phyloP scores from a whole-genome alignment of 2,797 vertebrate genomes.

The Oryzias dopingdopingensis region DNA sequence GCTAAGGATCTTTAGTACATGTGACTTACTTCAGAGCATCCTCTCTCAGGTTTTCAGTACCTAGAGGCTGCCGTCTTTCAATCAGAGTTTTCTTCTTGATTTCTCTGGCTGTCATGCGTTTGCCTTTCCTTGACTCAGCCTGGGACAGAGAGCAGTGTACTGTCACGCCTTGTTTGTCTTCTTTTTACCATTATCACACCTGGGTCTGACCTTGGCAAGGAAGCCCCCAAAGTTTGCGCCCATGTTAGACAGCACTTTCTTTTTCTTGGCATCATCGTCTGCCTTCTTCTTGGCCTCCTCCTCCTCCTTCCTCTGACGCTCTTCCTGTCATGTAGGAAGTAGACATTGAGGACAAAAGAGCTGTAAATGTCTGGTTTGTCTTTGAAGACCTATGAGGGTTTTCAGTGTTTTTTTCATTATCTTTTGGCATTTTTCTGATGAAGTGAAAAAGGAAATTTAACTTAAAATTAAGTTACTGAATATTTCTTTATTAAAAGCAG shows the following conservation, averaged over 20 bases:
- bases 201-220: conserved; percentile 80
- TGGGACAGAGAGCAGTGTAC: conserved; percentile 30
- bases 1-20: too few species aligned
- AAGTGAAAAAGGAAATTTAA: too few species aligned
- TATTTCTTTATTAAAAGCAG: too few species aligned
- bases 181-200: neutral
- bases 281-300: conserved; percentile 89
- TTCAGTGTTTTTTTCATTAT: too few species aligned
- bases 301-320: conserved; percentile 89
- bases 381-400: too few species aligned
- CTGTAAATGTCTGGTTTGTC: neutral
- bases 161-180: neutral
- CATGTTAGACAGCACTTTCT: conserved; percentile 90
- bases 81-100: conserved; percentile 83
- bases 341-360: neutral
- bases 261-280: conserved; percentile 89
- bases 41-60: conserved; percentile 79
- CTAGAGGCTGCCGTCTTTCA: conserved; percentile 79
- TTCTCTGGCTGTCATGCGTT: conserved; percentile 85
- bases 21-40: conserved; percentile 79
- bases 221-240: conserved; percentile 91
- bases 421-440: too few species aligned
- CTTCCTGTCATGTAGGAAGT: conserved; percentile 72
- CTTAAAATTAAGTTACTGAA: too few species aligned
- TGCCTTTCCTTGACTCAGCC: conserved; percentile 79